These are phyloP conservation scores for Delphinus delphis DNA, from an alignment of 2,113 vertebrate genomes.

Conservation along the genomic window DNA sequence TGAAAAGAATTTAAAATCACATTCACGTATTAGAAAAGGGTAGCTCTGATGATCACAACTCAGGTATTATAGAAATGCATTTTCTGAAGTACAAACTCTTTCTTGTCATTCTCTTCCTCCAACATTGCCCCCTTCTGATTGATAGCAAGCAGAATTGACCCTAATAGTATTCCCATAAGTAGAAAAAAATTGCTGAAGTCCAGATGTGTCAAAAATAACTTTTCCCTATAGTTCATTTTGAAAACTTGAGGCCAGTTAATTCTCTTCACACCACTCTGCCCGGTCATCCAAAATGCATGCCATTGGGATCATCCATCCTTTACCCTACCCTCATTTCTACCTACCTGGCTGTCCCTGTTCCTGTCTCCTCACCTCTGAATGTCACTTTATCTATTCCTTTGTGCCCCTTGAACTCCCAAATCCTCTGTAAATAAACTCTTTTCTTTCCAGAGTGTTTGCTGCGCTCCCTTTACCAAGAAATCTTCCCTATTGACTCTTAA, in stretches of 20 bases:
- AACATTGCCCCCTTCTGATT: not conserved
- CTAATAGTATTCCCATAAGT: not conserved
- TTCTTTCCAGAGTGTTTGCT: not conserved
- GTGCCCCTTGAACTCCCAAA: not conserved
- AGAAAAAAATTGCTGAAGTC: not conserved
- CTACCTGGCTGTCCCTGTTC: not conserved
- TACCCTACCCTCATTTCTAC: not conserved
- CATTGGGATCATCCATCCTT: not conserved
- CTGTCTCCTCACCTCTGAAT: not conserved
- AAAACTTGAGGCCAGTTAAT: not conserved
- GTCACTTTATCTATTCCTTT: not conserved
- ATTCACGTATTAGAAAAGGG: not conserved
- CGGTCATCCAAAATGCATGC: not conserved
- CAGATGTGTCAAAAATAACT: not conserved
- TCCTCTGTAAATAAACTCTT: not conserved
- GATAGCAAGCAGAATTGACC: not conserved
- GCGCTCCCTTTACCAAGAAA: not conserved
- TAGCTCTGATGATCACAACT: not conserved
- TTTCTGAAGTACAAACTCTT: not conserved
- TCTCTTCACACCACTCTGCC: not conserved
- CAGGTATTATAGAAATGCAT: not conserved
- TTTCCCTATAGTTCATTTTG: not conserved
- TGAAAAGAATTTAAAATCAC: constrained; percentile 3
- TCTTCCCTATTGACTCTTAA: not conserved
- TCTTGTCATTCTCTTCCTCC: not conserved